phyloP scores from a whole-genome alignment of 2,797 vertebrate genomes.

The Platyrinchus mystaceus region DNA sequence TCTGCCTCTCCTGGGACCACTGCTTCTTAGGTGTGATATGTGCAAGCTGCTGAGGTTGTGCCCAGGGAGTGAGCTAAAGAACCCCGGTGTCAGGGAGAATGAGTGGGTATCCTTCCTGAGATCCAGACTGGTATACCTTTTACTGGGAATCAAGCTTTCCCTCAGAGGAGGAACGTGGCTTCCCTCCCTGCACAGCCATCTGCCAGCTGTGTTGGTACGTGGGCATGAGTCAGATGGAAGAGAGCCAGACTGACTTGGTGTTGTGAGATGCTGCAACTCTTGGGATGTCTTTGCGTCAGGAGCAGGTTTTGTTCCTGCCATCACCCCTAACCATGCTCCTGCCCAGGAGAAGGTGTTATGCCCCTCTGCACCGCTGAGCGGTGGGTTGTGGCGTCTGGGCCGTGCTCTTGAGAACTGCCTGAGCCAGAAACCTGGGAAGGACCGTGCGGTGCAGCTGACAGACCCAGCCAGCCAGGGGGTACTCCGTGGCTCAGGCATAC shows the following conservation, averaged over 20 bases:
- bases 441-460: neutral
- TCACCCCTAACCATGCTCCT: rapidly evolving
- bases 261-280: neutral
- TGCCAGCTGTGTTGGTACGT: neutral
- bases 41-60: neutral
- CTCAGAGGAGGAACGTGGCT: neutral
- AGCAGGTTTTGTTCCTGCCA: neutral
- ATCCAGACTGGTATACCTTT: neutral
- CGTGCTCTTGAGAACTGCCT: rapidly evolving
- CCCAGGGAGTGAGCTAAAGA: neutral
- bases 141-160: neutral
- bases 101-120: neutral
- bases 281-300: neutral
- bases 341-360: neutral
- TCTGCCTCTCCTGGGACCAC: neutral
- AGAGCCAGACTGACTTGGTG: neutral
- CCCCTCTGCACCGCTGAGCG: rapidly evolving
- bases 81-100: neutral
- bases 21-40: neutral
- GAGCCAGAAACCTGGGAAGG: neutral
- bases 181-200: neutral
- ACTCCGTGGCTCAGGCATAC: neutral
- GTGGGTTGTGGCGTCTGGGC: neutral
- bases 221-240: neutral
- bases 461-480: rapidly evolving